phyloP scores from a whole-genome alignment of 2,113 vertebrate species.

The Semnornis frantzii region DNA sequence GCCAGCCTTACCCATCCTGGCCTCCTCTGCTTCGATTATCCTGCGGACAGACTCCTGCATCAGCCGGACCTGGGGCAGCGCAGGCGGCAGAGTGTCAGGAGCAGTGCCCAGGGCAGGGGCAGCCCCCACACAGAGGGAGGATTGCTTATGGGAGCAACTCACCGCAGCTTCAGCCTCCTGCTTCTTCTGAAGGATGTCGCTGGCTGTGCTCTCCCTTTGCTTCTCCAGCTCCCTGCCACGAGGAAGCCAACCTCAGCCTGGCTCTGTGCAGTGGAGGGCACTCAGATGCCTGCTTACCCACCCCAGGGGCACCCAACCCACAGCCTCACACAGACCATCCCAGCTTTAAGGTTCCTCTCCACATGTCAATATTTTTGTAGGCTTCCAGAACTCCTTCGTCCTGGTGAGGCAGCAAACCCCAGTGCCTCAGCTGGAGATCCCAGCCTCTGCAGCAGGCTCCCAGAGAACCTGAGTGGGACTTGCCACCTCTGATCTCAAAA shows the following conservation, averaged over 20 bases:
- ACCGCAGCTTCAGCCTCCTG: slow-evolving; percentile 95
- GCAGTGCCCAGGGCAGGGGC: background rate
- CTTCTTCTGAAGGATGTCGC: slow-evolving; percentile 88
- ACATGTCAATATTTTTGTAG: background rate
- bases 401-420: background rate
- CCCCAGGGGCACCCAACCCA: background rate
- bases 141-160: slow-evolving; percentile 53
- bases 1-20: slow-evolving; percentile 88
- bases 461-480: background rate
- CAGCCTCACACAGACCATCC: background rate
- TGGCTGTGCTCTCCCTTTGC: slow-evolving; percentile 88
- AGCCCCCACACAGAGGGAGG: background rate
- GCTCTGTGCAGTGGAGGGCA: background rate
- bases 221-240: slow-evolving; percentile 91
- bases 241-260: background rate
- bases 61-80: slow-evolving; percentile 84
- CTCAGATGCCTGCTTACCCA: background rate
- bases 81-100: background rate
- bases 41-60: slow-evolving; percentile 98
- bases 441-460: background rate
- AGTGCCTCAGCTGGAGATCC: background rate
- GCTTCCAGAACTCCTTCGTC: background rate
- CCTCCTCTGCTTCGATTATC: slow-evolving; percentile 95
- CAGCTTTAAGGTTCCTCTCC: background rate
- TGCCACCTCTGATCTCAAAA: background rate